Base-by-base conservation (phyloP, 2,888 invertebrate species). In the Nephrotoma guestfalica region DNA sequence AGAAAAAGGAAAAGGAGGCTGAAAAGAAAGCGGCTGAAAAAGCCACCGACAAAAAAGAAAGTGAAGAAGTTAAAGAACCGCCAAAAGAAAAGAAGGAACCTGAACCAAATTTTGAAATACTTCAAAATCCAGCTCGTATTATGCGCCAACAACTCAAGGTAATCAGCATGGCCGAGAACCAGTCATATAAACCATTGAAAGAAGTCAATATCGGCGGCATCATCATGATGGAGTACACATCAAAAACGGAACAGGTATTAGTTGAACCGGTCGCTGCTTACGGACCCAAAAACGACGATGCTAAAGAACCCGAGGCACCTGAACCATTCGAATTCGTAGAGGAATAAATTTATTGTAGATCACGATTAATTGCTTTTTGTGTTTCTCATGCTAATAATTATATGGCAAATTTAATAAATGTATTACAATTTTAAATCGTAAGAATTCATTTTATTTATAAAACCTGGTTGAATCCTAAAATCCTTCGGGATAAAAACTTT, bases 301-400 rank as follows among this genome's bases (percentile, higher is more conserved):
- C 97, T 89, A 97, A 97, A 90, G 99, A 99, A 92, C 98, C 99
- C 0, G 98, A 98, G 89, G 97, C 98, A 83, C 99, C 99, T 90
- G 98, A 98, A 93, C 98, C 99, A 88, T 99, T 99, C 91, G 98
- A 98, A 92, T 99, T 97, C 92, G 94, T 94, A 89, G 98, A 99
- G 91, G 96, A 96, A 91, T 95, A 93, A 93, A 88, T 86, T 86
- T 5, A 3, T 18, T 13, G 94, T 5, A 15, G 2, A 43, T 30
- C 30, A 71, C 5, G 18, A 71, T 30, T 71, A 71, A 71, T 71
- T 18, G 30, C 71, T 30, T 71, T 51, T 30, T 71, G 30, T 30
- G 30, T 30, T 30, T 71, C 30, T 71, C 3, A 2, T 30, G 30
- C 4, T 18, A 9, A 51, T 18, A 57, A 4, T 30, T 71, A 71